Evolutionary conservation across 1,140 invertebrate genomes (phyloP), one percentile per base, ranked within the genome.

Genomic region (Hyles euphorbiae): DNA sequence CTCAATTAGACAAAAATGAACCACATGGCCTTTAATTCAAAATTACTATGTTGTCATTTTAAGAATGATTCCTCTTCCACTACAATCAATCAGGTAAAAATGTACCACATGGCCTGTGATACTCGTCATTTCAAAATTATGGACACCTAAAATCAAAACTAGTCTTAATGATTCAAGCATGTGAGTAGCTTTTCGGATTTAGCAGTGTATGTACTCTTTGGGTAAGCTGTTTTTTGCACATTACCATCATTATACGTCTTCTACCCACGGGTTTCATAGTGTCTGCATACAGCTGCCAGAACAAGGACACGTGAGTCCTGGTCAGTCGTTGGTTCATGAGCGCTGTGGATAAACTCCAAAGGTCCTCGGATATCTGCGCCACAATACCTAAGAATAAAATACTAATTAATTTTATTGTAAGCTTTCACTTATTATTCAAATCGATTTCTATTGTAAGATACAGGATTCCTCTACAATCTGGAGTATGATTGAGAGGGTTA

Each of bases 241-340:
- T 22, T 22, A 22, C 22, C 22, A 22, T 22, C 22, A 22, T 22
- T 22, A 22, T 22, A 22, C 22, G 22, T 36, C 45, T 65, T 8
- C 8, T 70, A 0, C 11, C 56, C n/a, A 81, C 36, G 5, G 77
- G 73, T 5, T 8, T 62, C 54, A 82, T 59, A 2, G 77, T 78
- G 22, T 82, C 76, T 0, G 44, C 55, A 46, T 78, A 80, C 0
- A 72, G 22, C 34, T 80, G 61, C 81, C 81, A 83, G 53, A 81
- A 81, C 8, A 72, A 32, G 0, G 78, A 68, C 3, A 83, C 78
- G 34, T 83, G 81, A 2, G 55, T 75, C 7, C 61, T 53, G 0
- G 61, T 62, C 8, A 81, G 48, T 2, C 53, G 48, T 10, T 67
- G 56, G 5, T 64, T 60, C 12, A 67, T 61, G 0, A 83, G 51